Evolutionary conservation across 2,888 invertebrate species (phyloP).

Genomic region (Aquatica leii): DNA sequence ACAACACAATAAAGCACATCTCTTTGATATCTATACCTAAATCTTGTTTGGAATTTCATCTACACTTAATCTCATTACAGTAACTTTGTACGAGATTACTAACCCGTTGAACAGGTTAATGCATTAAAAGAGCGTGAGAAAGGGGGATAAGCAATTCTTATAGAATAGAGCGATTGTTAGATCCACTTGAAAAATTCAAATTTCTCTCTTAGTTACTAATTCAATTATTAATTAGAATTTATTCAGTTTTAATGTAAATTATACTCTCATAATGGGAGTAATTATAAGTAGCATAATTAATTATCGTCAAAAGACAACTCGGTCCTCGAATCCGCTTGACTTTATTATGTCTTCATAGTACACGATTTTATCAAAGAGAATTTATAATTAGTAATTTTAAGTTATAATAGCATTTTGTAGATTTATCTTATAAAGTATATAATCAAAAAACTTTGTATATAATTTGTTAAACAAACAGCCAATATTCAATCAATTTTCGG

Average conservation of each 20-base stretch:
- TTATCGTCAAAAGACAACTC: slow-evolving; percentile 23
- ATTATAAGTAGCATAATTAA: slow-evolving; percentile 21
- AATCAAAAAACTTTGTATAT: too few species aligned
- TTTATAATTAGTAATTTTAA: too few species aligned
- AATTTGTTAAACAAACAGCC: too few species aligned
- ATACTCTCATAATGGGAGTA: background rate
- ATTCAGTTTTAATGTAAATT: background rate
- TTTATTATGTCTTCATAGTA: too few species aligned
- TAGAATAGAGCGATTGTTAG: background rate
- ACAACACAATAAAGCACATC: slow-evolving; percentile 18
- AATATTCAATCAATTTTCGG: too few species aligned
- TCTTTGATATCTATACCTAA: slow-evolving; percentile 26
- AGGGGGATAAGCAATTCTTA: slow-evolving; percentile 22
- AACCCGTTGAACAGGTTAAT: slow-evolving; percentile 37
- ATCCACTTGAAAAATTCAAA: slow-evolving; percentile 6
- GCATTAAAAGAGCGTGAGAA: slow-evolving; percentile 36
- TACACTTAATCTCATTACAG: slow-evolving; percentile 33
- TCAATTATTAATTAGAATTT: background rate
- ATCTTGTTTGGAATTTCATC: slow-evolving; percentile 34
- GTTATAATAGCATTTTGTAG: too few species aligned
- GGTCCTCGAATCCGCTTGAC: too few species aligned
- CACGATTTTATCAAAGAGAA: too few species aligned
- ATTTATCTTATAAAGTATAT: too few species aligned
- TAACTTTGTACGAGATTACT: slow-evolving; percentile 32
- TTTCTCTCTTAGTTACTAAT: background rate